Evolutionary conservation across 1,140 invertebrate species (phyloP).

Genomic region (Copidosoma floridanum): DNA sequence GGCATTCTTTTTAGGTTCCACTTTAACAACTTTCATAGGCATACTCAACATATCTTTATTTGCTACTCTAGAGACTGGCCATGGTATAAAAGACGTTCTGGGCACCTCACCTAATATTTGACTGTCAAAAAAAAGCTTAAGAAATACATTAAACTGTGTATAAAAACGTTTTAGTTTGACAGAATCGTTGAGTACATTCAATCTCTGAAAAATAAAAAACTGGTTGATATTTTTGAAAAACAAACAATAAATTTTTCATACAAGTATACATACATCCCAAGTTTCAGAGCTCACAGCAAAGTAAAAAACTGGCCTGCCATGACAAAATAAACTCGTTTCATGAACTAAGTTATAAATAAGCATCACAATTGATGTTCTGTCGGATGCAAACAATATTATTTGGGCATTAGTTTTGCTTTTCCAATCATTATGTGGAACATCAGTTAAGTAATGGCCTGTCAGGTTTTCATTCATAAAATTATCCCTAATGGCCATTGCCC

Average conservation of each 20-base stretch:
- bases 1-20: constrained; percentile 40
- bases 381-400: too few relatives aligned
- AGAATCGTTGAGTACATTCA: background rate
- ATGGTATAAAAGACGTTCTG: constrained; percentile 38
- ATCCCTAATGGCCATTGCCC: constrained; percentile 1
- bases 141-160: constrained; percentile 24
- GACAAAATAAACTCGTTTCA: constrained; percentile 25
- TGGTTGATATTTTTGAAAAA: too few relatives aligned
- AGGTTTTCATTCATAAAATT: background rate
- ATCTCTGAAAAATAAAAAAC: constrained; percentile 5
- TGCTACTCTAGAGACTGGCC: background rate
- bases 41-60: background rate
- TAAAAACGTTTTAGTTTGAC: background rate
- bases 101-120: constrained; percentile 35
- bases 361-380: too few relatives aligned
- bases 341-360: too few relatives aligned
- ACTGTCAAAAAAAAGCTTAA: constrained; percentile 41
- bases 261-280: constrained; percentile 34
- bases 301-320: constrained; percentile 36
- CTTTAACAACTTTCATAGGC: constrained; percentile 35
- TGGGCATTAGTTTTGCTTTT: constrained; percentile 29
- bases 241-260: background rate
- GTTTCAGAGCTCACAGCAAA: constrained; percentile 27
- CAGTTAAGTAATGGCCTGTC: background rate
- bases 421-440: constrained; percentile 27